Base-by-base conservation (phyloP, 1,140 invertebrate species). In the Macrostomum lignano region DNA sequence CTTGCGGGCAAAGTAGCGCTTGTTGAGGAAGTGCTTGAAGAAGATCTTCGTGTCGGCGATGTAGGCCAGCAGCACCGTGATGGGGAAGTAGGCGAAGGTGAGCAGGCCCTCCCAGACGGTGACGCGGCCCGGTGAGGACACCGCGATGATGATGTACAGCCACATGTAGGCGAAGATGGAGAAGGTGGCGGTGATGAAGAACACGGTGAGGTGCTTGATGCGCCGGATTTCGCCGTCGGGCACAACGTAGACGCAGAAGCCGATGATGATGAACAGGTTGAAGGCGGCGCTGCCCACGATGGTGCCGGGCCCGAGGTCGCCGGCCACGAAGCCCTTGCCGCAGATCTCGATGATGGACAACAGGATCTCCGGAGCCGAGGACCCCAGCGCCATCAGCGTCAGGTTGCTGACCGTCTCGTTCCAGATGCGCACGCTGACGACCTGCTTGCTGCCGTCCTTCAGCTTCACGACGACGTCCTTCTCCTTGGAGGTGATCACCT, bases 201-300 rank as follows among this genome's bases (percentile, higher is more conserved):
- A 98, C 17, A 98, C 88, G 15, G 82, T 63, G 33, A 96, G 61
- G 61, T 96, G 86, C 52, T 93, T 93, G 36, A 96, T 93, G 48
- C 75, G 73, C 1, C 86, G 61, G 10, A 71, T 67, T 57, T 93
- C 78, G 10, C 72, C 75, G 36, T 69, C 65, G 1, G 84, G 84
- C 40, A 96, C 79, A 21, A 82, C 75, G 36, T 68, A 66, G 1
- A 96, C 78, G 60, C 88, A 96, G 29, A 94, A 66, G 10, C 79
- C 74, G 35, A 91, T 94, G 47, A 98, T 98, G 35, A 96, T 73
- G 52, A 96, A 91, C 17, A 98, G 62, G 52, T 98, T 98, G 55
- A 93, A 98, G 6, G 88, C 88, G 2, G 88, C 88, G 2, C 79
- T 88, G n/a, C 88, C 88, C 3, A 94, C 86, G 43, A 93, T 94